Conservation (phyloP, 2,113 vertebrate species). For the Callithrix jacchus region DNA sequence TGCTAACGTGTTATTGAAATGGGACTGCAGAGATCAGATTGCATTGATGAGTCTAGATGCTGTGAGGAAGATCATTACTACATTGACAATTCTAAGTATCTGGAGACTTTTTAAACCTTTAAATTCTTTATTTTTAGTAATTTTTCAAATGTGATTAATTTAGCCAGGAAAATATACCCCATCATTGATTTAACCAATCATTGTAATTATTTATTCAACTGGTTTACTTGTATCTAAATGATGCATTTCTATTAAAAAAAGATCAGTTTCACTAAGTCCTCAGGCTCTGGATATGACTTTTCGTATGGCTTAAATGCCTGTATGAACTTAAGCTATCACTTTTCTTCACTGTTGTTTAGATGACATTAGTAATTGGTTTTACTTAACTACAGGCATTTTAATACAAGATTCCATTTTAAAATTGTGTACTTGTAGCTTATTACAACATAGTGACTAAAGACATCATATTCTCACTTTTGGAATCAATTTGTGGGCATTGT, state of each 20-base stretch:
- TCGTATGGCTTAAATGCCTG: background rate
- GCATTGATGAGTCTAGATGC: background rate
- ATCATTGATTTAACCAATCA: background rate
- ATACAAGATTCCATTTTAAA: constrained; percentile 34
- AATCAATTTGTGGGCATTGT: background rate
- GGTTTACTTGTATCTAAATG: background rate
- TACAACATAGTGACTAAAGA: background rate
- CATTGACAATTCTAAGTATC: background rate
- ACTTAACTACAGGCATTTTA: background rate
- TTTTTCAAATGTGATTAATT: constrained; percentile 11
- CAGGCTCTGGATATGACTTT: background rate
- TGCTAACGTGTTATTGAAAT: background rate
- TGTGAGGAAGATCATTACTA: background rate
- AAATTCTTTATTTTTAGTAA: background rate
- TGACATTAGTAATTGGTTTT: background rate
- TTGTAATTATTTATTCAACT: background rate
- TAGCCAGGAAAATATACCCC: background rate
- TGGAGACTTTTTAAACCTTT: background rate
- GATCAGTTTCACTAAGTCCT: background rate
- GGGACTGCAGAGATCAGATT: background rate
- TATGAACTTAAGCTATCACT: background rate
- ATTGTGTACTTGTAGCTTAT: background rate
- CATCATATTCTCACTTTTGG: background rate
- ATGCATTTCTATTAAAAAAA: background rate
- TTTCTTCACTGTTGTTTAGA: background rate